A percentile compares a stretch with the other conserved stretches of the same genome.
These are phyloP conservation scores for Probaryconus sp. DNA, from an alignment of 1,140 invertebrate genomes.

Conservation along the genomic window DNA sequence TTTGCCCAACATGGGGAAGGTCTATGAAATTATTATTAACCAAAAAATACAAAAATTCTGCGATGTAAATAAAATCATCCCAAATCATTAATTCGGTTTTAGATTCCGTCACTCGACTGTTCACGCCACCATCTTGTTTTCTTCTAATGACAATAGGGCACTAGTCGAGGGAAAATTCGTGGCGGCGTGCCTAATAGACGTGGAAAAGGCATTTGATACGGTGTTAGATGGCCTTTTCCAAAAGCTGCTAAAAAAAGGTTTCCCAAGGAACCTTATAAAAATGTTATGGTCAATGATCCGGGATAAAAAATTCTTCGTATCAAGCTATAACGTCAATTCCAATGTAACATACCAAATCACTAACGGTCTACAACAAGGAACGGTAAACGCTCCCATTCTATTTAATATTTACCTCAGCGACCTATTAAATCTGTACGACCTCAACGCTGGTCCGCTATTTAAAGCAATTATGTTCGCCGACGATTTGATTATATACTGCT, in stretches of 20 bases:
- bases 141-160: too few species aligned
- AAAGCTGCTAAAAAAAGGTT: not conserved
- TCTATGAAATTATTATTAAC: conserved; percentile 17
- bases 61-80: conserved; percentile 8
- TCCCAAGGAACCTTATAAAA: not conserved
- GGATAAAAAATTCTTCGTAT: conserved; percentile 14
- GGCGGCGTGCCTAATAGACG: too few species aligned
- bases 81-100: conserved; percentile 27
- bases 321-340: not conserved
- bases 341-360: conserved; percentile 17
- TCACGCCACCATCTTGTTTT: too few species aligned
- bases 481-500: conserved; percentile 1
- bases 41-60: not conserved
- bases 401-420: conserved; percentile 20
- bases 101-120: conserved; percentile 4
- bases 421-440: conserved; percentile 9
- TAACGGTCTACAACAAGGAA: conserved; percentile 30
- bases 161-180: too few species aligned
- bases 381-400: not conserved
- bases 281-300: conserved; percentile 11
- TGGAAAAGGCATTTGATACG: too few species aligned
- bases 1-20: conserved; percentile 6
- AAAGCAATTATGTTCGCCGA: conserved; percentile 32
- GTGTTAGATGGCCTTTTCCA: too few species aligned
- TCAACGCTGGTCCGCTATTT: too few species aligned